Conservation (phyloP, 2,888 invertebrate species). For the Leucoptera coffeella region DNA sequence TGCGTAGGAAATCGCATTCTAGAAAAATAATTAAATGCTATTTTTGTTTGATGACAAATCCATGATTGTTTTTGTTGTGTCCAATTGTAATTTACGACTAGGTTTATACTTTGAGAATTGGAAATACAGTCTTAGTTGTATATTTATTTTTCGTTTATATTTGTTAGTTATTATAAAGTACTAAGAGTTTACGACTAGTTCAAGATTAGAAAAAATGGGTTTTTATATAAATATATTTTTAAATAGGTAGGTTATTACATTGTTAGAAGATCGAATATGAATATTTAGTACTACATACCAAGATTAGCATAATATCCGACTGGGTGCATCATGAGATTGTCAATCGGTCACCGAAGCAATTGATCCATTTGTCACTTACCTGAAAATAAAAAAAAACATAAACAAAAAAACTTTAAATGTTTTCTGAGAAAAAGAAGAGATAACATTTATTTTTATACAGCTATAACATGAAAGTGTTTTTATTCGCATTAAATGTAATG, state of each 20-base stretch:
- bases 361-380: slow-evolving; percentile 51
- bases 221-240: neutral
- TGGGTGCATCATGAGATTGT: slow-evolving; percentile 35
- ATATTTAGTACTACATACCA: slow-evolving; percentile 20
- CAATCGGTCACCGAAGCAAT: slow-evolving; percentile 31
- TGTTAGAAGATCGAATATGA: neutral
- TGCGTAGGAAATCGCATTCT: no score
- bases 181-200: neutral
- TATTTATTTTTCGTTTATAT: no score
- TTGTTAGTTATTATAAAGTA: no score
- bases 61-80: no score
- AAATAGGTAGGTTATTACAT: neutral
- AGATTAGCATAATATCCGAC: slow-evolving; percentile 49
- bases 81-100: no score
- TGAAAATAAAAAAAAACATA: slow-evolving; percentile 13
- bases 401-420: slow-evolving; percentile 4
- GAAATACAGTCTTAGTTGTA: no score
- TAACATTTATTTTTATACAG: neutral
- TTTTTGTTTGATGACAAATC: no score
- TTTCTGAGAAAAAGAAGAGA: neutral
- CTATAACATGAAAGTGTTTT: no score
- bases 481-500: no score
- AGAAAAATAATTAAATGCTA: no score
- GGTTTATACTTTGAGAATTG: no score
- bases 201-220: neutral